Evolutionary conservation across 2,113 vertebrate genomes (phyloP).

Genomic region (Nicator chloris): DNA sequence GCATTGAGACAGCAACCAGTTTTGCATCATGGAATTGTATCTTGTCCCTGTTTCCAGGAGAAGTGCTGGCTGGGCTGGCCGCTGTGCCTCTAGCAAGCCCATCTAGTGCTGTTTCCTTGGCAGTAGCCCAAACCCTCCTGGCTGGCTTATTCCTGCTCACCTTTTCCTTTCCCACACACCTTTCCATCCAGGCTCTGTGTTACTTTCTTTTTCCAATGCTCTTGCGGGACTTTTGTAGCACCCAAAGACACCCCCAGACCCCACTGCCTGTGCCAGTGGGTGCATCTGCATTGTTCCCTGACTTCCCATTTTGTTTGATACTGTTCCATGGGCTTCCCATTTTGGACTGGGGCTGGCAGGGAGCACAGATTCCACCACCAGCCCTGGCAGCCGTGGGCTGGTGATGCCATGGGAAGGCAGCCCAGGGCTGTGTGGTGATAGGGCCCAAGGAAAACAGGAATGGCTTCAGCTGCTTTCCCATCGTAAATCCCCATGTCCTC

Average conservation of each 20-base stretch:
- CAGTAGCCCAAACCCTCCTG: not conserved
- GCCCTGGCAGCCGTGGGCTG: accelerated
- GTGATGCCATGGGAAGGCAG: not conserved
- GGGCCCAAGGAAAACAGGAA: not conserved
- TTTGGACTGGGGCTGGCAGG: not conserved
- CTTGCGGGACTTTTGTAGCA: not conserved
- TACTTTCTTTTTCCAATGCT: not conserved
- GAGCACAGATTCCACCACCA: not conserved
- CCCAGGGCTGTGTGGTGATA: not conserved
- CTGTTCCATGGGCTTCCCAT: not conserved
- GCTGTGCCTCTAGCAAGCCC: not conserved
- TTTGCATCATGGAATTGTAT: not conserved
- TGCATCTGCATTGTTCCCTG: not conserved
- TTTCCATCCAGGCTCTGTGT: not conserved
- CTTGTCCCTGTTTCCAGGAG: not conserved
- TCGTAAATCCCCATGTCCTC: not conserved
- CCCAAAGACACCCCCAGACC: not conserved
- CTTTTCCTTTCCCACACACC: not conserved
- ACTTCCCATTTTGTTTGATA: too few species aligned
- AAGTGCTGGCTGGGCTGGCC: not conserved
- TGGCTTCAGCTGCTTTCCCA: not conserved
- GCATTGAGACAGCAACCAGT: not conserved
- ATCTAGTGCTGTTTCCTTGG: not conserved
- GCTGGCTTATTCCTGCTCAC: not conserved
- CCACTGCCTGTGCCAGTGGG: accelerated